Evolutionary conservation across 2,113 vertebrate species (phyloP), one percentile per base, ranked within the genome.

Genomic region (Lamprotornis superbus): DNA sequence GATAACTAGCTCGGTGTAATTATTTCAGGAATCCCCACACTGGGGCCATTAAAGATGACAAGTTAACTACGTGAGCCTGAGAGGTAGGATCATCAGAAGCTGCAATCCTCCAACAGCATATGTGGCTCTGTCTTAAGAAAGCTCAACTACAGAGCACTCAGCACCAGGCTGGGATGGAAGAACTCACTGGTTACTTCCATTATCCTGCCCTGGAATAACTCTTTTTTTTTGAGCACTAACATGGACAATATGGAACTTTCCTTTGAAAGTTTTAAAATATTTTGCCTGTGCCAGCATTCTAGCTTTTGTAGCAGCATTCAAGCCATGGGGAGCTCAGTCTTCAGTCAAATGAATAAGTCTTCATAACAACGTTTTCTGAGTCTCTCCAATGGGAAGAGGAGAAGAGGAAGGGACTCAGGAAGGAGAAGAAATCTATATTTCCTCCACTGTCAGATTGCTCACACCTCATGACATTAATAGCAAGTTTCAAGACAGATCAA

Each of bases 21-120:
- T 95, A 91, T 88, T 91, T 77, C 78, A 94, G 94, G 94, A 94
- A 94, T 94, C 42, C 50, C 82, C 82, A 91, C 63, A 31, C 0
- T 52, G 84, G 53, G n/a, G 55, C 47, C 74, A 15, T 63, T 91
- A 93, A 76, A 85, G 30, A 93, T 83, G 93, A 75, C 87, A 88
- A 84, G 61, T 76, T 95, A 83, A 81, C 68, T 53, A n/a, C 44
- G 46, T 22, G 11, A 95, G 40, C 21, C 47, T 87, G 73, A 59
- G 83, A 84, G 91, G 15, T 39, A 91, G 83, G 56, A 84, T 84
- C 69, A 75, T 56, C 49, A 83, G 63, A 83, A 90, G 2, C n/a
- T 88, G 30, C 19, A 67, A 20, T 61, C 23, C 60, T 80, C 39
- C 52, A 86, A 9, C 35, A 83, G 9, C 21, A 8, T 16, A 24